Percentiles rank a stretch among this genome's conserved stretches.
Evolutionary conservation across 2,113 vertebrate species (phyloP).

Genomic region (Atractosteus spatula): DNA sequence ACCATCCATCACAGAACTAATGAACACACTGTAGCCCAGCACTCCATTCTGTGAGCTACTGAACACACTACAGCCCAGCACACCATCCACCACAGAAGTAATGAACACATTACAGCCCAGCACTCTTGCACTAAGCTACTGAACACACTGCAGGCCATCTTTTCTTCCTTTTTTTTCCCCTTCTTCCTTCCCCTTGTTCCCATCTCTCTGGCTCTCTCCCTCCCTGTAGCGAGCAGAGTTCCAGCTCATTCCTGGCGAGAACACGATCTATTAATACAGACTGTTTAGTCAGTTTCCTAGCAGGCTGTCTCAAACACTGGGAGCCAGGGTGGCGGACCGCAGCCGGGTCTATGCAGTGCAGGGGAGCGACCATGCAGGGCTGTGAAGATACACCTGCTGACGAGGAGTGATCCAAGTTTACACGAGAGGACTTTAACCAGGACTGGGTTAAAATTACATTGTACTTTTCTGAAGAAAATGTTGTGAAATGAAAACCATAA

Average conservation of each 20-base stretch:
- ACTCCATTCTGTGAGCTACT: constrained; percentile 14
- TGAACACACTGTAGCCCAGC: background rate
- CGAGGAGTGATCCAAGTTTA: constrained; percentile 68
- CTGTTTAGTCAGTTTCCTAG: constrained; percentile 83
- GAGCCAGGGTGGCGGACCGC: constrained; percentile 36
- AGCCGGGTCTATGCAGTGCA: too few relatives aligned
- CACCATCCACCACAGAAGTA: background rate
- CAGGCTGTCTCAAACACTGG: constrained; percentile 74
- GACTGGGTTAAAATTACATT: too few relatives aligned
- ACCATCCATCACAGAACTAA: constrained; percentile 22
- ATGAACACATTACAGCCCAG: background rate
- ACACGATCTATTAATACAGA: constrained; percentile 73
- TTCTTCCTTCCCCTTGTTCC: constrained; percentile 22
- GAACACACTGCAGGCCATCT: too few relatives aligned
- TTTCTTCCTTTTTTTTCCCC: constrained; percentile 11
- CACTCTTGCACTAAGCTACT: background rate
- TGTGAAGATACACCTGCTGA: constrained; percentile 63
- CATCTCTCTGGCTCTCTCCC: constrained; percentile 58
- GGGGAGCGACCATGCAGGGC: background rate
- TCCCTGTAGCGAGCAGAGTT: constrained; percentile 64
- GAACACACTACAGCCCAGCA: constrained; percentile 21
- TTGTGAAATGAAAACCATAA: too few relatives aligned
- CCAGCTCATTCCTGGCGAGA: constrained; percentile 65
- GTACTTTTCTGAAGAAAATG: too few relatives aligned
- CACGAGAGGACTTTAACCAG: constrained; percentile 9